Evolutionary conservation across 2,888 invertebrate genomes (phyloP).

Genomic region (Priocnemis perturbator): DNA sequence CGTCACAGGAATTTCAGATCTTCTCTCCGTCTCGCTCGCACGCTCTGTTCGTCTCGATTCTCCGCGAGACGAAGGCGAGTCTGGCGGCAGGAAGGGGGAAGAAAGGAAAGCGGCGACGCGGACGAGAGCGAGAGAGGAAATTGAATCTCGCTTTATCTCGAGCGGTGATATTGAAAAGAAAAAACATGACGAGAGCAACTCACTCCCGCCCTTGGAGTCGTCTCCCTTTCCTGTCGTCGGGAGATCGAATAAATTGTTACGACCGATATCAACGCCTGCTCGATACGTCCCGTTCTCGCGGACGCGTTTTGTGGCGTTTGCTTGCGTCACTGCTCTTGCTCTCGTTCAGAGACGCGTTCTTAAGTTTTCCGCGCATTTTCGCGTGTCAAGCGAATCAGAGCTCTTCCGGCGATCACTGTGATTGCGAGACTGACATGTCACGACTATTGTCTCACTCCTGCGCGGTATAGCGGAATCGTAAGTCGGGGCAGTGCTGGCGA

Average conservation of each 20-base stretch:
- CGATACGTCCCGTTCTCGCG: neutral
- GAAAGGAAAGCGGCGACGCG: conserved; percentile 8
- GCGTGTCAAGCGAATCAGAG: neutral
- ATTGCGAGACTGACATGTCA: no score
- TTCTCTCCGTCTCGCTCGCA: conserved; percentile 43
- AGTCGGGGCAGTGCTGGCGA: no score
- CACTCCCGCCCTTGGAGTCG: conserved; percentile 33
- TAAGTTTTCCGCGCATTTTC: neutral
- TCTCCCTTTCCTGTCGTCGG: conserved; percentile 36
- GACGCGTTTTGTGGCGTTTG: no score
- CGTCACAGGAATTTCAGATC: conserved; percentile 55
- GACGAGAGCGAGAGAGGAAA: conserved; percentile 62
- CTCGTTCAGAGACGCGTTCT: no score
- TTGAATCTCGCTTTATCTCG: conserved; percentile 72
- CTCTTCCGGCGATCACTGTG: no score
- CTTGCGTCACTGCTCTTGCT: no score
- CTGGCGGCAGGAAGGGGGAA: conserved; percentile 10
- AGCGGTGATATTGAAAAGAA: conserved; percentile 55
- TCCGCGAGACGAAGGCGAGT: no score
- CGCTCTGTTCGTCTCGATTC: neutral
- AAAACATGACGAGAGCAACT: conserved; percentile 35
- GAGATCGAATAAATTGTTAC: conserved; percentile 67
- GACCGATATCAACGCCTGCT: conserved; percentile 52
- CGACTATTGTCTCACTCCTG: no score
- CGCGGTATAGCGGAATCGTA: no score